phyloP scores from a whole-genome alignment of 2,888 invertebrate genomes.

The Dicycla oo region DNA sequence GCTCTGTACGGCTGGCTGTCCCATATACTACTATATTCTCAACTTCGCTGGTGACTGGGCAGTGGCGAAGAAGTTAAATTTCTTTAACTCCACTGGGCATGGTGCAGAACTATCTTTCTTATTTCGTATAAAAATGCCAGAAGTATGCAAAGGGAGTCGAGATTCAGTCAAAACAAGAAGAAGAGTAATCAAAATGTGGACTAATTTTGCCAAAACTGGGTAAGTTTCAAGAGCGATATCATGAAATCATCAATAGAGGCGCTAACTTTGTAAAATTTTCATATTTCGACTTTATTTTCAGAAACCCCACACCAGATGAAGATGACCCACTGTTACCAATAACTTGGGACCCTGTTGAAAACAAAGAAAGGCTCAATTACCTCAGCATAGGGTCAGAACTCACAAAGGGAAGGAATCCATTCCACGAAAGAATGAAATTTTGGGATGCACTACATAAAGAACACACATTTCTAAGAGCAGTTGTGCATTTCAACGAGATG shows the following conservation, averaged over 20 bases:
- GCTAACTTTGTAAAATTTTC: not conserved
- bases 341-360: slow-evolving; percentile 84
- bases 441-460: slow-evolving; percentile 84
- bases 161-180: slow-evolving; percentile 80
- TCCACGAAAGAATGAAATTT: slow-evolving; percentile 83
- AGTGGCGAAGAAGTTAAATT: slow-evolving; percentile 73
- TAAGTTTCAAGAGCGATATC: slow-evolving; percentile 64
- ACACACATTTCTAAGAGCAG: slow-evolving; percentile 76
- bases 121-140: slow-evolving; percentile 75
- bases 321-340: slow-evolving; percentile 81
- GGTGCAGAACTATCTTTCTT: slow-evolving; percentile 82
- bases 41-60: slow-evolving; percentile 82
- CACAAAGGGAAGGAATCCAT: slow-evolving; percentile 84
- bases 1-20: slow-evolving; percentile 75
- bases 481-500: slow-evolving; percentile 80
- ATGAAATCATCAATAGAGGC: not conserved
- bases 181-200: slow-evolving; percentile 86
- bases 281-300: slow-evolving; percentile 66
- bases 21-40: slow-evolving; percentile 83
- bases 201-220: slow-evolving; percentile 88
- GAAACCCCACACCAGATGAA: slow-evolving; percentile 84
- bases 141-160: slow-evolving; percentile 78
- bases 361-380: slow-evolving; percentile 81
- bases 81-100: slow-evolving; percentile 80
- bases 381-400: slow-evolving; percentile 85